Evolutionary conservation across 2,888 invertebrate genomes (phyloP), one percentile per base, ranked within the genome.

Genomic region (Troglohyphantes excavatus): DNA sequence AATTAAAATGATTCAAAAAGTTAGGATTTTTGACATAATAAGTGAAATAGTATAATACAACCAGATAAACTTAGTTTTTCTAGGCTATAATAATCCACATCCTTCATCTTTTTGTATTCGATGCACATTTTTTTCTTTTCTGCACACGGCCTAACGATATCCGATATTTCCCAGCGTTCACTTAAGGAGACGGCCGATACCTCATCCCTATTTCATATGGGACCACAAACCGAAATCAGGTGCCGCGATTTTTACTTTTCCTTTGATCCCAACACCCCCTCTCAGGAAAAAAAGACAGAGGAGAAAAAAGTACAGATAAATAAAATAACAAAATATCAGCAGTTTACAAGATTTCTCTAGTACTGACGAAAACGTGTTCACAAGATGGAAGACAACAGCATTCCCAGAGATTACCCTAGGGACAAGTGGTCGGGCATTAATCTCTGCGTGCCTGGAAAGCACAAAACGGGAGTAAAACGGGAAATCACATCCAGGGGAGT

Each of bases 391-490:
- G 39, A 33, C n/a, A 67, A 68, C 65, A 70, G 23, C 39, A 59
- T 61, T 82, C 72, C 81, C 68, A 23, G 13, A 59, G 46, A 23
- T 59, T 68, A 27, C 72, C 67, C 23, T 23, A 26, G 46, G 68
- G 68, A 53, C 46, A 70, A 82, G 23, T 33, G 11, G 19, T 43
- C 5, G 29, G 59, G 59, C 75, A 75, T 84, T 75, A 75, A 76
- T 84, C 84, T 76, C 33, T 46, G 75, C 53, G 75, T 84, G 84
- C 75, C 26, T 46, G 29, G 84, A 75, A 84, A 84, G 53, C 59
- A 33, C 19, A 59, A 75, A 46, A 61, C 53, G n/a, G 33, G 26
- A 23, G n/a, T n/a, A 65, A 65, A 65, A 53, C 26, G 27, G 33
- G 26, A 23, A 70, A 61, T 33, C 82, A n/a, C 46, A 46, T 68